Base-by-base conservation (phyloP, 2,888 invertebrate species). In the Cephalotes varians region DNA sequence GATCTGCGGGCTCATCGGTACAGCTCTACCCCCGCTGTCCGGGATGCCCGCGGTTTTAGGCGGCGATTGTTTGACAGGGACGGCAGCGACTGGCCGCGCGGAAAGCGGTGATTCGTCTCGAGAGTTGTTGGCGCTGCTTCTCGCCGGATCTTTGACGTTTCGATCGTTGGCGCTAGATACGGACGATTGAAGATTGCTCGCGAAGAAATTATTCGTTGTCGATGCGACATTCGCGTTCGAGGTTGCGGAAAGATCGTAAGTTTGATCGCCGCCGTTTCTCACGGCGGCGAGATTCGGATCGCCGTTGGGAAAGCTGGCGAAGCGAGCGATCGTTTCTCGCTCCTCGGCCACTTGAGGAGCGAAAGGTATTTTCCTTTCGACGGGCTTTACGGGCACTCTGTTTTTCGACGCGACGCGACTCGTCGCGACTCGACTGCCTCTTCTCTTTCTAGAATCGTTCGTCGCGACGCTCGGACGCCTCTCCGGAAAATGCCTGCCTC, bases 321-420 rank as follows among this genome's bases (percentile, higher is more conserved):
- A 91, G 77, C 91, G 87, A 1, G 94, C 94, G 1, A 92, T 83
- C 1, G 91, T 91, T 74, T 93, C 89, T 18, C 93, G 90, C 77
- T 94, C 94, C 15, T 91, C 91, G 5, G 94, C 94, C 1, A 94
- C 94, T 86, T 94, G 92, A 0, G 94, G 94, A 0, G 92, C 93
- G 69, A 94, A 94, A 2, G 94, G 94, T 67, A 91, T 93, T 71
- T 91, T 91, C 49, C 92, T 89, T 69, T 93, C 92, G 47, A 90
- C 71, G 0, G 90, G 88, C 54, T 90, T 92, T n/a, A 89, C 64
- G 5, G 89, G 72, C 21, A 85, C 69, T 28, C 81, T 74, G 44
- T 81, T 90, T 18, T 88, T 83, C 44, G 84, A 87, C 28, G 83
- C 83, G 49, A 77, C 44, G 3, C 74, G 74, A 49, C 34, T 58